Evolutionary conservation across 30 jellyfish, hydroid and myxozoan species (phyloP), one percentile per base, ranked within the genome.

Genomic region (Aurelia coerulea): DNA sequence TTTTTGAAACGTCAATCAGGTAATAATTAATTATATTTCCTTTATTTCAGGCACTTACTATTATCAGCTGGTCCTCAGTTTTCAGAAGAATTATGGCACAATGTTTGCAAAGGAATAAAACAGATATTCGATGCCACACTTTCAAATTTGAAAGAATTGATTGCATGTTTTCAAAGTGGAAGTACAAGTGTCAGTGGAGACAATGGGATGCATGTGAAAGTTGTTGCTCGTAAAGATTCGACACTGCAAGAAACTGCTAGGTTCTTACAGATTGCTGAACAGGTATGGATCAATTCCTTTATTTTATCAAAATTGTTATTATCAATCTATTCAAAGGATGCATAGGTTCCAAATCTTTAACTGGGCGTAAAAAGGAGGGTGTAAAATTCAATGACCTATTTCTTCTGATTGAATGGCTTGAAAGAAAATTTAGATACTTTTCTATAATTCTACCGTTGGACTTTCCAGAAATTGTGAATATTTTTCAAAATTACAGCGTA

Each of bases 1-100:
- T 23, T 23, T 23, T 23, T 23, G 29, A 23, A 23, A 23, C 29
- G 29, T 23, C 29, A 23, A 23, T 23, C 29, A 23, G 29, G 29
- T 23, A 23, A 23, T 23, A 23, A 23, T 23, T 0, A 6, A 6
- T 5, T 46, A 7, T 0, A 6, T 46, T 46, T 46, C 56, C 39
- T 49, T 41, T 52, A 5, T 73, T 39, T 39, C 51, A 95, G 99
- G 77, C 99, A 95, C 86, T 60, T 95, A 75, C 85, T 95, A 11
- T 66, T 95, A 60, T 87, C 97, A 2, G 99, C 99, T 68, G 99
- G 99, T 14, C 97, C 99, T 2, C 99, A 95, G 65, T 95, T 95
- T 63, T 75, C 97, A 1, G 99, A 95, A 74, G 96, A 90, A 37
- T 90, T 95, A 6, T 95, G 99, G 99, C 97, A 95, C 63, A 95